Conservation (phyloP, 2,113 vertebrate species). For the Anoura caudifer region DNA sequence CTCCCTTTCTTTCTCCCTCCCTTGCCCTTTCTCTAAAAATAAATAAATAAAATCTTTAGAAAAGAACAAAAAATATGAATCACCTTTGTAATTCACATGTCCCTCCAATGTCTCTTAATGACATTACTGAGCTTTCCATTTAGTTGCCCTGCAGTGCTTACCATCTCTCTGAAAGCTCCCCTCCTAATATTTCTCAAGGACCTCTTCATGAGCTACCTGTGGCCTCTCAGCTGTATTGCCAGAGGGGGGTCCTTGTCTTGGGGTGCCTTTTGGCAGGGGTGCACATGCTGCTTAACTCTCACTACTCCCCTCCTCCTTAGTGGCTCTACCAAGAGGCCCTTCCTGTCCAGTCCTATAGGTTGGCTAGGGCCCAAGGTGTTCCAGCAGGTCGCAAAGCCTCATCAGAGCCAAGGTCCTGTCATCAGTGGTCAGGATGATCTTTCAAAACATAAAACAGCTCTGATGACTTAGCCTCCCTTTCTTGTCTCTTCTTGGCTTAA, state of each 20-base stretch:
- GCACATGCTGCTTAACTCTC: background rate
- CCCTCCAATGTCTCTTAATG: background rate
- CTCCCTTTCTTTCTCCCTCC: too few relatives aligned
- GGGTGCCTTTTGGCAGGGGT: background rate
- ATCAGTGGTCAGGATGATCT: background rate
- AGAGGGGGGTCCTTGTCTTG: background rate
- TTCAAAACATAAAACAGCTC: background rate
- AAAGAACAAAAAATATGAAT: too few relatives aligned
- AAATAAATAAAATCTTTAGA: too few relatives aligned
- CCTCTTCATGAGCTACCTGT: background rate
- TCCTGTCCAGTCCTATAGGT: background rate
- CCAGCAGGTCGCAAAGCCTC: background rate
- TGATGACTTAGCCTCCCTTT: background rate
- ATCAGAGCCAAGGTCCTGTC: background rate
- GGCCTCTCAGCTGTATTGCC: background rate
- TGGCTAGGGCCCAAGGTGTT: too few relatives aligned
- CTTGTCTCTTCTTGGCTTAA: background rate
- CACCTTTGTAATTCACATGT: background rate
- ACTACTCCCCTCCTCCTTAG: background rate
- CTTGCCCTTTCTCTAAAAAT: too few relatives aligned
- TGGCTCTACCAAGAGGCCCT: background rate
- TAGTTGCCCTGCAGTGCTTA: background rate
- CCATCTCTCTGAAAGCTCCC: background rate
- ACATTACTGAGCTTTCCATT: background rate
- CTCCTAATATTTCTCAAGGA: background rate